Conservation (phyloP, 23 tunicate species). For the Oikopleura albicans region DNA sequence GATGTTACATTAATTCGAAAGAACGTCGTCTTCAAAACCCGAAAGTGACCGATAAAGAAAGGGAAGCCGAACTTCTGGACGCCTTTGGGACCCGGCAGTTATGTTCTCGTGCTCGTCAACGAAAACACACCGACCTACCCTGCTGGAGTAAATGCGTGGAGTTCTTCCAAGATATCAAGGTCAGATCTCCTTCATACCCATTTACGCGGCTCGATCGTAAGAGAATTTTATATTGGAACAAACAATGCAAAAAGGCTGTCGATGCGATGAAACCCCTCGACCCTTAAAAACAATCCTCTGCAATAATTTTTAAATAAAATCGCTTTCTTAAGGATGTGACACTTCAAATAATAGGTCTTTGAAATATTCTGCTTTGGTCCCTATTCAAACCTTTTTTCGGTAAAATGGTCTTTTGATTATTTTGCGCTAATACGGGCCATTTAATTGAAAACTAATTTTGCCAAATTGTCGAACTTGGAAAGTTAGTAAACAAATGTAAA, state of each 20-base stretch:
- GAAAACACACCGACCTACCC: background rate
- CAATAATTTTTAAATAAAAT: too few species aligned
- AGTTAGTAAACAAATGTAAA: too few species aligned
- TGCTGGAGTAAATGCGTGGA: background rate
- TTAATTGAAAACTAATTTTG: too few species aligned
- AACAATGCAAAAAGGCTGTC: background rate
- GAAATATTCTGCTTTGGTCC: too few species aligned
- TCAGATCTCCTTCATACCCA: background rate
- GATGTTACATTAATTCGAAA: background rate
- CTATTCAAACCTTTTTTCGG: too few species aligned
- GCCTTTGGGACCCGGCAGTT: background rate
- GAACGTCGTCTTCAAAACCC: background rate
- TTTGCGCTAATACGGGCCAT: too few species aligned
- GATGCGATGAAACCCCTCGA: background rate
- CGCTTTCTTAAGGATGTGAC: too few species aligned
- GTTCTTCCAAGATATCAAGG: background rate
- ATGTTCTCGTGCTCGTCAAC: background rate
- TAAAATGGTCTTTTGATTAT: too few species aligned
- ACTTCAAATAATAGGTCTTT: too few species aligned
- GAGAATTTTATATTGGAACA: background rate
- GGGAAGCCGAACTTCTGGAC: background rate
- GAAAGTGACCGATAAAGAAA: background rate
- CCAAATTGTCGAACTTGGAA: too few species aligned
- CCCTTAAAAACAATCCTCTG: too few species aligned
- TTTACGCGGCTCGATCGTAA: background rate